A percentile compares a stretch with the other conserved stretches of the same genome.
phyloP scores from a whole-genome alignment of 2,797 vertebrate genomes.

The Brachyrhaphis roseni region DNA sequence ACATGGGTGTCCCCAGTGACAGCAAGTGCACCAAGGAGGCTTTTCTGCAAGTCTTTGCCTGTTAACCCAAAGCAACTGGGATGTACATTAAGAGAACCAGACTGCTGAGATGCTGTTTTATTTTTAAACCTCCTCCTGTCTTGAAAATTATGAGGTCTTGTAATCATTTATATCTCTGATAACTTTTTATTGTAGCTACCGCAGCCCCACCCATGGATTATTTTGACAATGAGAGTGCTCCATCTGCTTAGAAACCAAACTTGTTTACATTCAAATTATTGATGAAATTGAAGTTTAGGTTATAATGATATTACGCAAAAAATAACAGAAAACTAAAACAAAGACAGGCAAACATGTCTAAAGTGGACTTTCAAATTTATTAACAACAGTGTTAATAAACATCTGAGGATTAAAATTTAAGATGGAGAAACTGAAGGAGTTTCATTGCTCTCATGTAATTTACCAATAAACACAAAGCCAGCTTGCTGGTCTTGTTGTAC shows the following conservation, averaged over 20 bases:
- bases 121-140: constrained; percentile 29
- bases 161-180: constrained; percentile 14
- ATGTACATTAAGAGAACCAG: constrained; percentile 44
- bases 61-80: constrained; percentile 60
- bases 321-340: not conserved
- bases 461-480: constrained; percentile 25
- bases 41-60: constrained; percentile 67
- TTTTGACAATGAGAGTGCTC: constrained; percentile 1
- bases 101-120: constrained; percentile 49
- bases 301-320: not conserved
- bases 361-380: constrained; percentile 9
- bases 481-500: not conserved
- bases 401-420: constrained; percentile 37
- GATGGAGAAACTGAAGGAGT: constrained; percentile 32
- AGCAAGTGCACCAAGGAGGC: constrained; percentile 55
- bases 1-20: constrained; percentile 68
- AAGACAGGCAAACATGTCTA: constrained; percentile 8
- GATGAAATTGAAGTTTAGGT: not conserved
- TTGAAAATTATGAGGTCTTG: constrained; percentile 18
- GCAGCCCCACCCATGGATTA: constrained; percentile 30
- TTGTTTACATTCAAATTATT: not conserved
- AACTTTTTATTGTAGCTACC: constrained; percentile 19
- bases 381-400: constrained; percentile 20
- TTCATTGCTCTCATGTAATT: constrained; percentile 51
- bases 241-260: constrained; percentile 7